A percentile compares a stretch with the other conserved stretches of the same genome.
Conservation (phyloP, 2,113 vertebrate species). For the Festucalex cinctus region DNA sequence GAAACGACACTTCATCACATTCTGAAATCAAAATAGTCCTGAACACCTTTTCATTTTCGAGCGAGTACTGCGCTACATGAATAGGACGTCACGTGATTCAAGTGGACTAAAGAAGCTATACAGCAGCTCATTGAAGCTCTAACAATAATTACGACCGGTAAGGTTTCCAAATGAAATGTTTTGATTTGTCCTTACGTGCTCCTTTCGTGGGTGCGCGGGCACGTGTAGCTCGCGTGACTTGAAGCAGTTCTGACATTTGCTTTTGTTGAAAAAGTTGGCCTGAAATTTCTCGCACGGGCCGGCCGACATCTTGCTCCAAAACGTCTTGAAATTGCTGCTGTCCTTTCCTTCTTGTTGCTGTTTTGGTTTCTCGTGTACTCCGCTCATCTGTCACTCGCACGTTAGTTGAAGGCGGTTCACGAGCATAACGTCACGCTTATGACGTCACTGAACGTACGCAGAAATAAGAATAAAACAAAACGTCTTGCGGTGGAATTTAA, state of each 20-base stretch:
- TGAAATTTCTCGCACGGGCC: not conserved
- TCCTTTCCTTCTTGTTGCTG: not conserved
- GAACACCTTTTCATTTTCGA: no score
- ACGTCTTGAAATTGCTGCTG: not conserved
- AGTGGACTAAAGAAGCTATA: no score
- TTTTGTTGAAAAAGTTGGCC: constrained; percentile 5
- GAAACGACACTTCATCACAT: no score
- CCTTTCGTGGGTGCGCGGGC: not conserved
- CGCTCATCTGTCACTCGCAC: constrained; percentile 1
- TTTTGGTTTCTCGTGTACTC: not conserved
- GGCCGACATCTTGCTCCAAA: not conserved
- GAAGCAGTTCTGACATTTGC: constrained; percentile 11
- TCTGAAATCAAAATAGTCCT: no score
- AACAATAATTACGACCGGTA: no score
- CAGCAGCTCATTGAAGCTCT: no score
- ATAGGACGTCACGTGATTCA: no score
- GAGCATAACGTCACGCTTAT: not conserved
- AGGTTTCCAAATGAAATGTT: no score
- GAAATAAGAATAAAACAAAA: not conserved
- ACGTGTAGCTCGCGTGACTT: constrained; percentile 6
- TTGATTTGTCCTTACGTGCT: not conserved
- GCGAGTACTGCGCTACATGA: no score
- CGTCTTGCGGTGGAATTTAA: not conserved
- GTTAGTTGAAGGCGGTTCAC: not conserved
- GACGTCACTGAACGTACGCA: not conserved